Evolutionary conservation across 1,140 invertebrate species (phyloP).

Genomic region (Danaus melanippus): DNA sequence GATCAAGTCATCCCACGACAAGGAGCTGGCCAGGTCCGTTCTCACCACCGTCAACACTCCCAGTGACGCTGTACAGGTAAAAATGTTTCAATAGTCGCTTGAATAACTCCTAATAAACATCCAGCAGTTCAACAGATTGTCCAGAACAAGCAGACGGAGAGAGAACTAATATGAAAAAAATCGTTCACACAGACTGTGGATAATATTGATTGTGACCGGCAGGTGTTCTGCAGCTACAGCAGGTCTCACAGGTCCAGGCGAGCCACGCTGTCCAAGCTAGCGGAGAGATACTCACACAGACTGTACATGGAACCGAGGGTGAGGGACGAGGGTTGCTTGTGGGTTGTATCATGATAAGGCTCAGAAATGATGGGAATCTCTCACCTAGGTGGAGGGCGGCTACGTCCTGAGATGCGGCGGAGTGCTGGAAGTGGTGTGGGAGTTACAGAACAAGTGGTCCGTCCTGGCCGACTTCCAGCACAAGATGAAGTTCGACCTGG

Average conservation of each 20-base stretch:
- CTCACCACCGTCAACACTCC: constrained; percentile 28
- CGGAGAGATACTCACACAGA: constrained; percentile 26
- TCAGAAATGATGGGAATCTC: too few relatives aligned
- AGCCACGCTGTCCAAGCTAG: constrained; percentile 30
- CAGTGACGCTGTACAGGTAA: constrained; percentile 45
- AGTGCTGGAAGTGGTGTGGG: constrained; percentile 42
- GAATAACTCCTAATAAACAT: too few relatives aligned
- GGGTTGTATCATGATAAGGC: too few relatives aligned
- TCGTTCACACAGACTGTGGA: background rate
- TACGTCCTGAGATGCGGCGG: constrained; percentile 43
- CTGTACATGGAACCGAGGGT: constrained; percentile 47
- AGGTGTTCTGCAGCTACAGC: constrained; percentile 42
- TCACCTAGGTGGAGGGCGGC: constrained; percentile 37
- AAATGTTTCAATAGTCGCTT: too few relatives aligned
- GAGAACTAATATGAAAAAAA: too few relatives aligned
- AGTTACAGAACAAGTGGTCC: constrained; percentile 45
- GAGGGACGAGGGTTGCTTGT: background rate
- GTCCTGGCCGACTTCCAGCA: constrained; percentile 43
- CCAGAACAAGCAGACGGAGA: too few relatives aligned
- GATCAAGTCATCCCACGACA: constrained; percentile 33
- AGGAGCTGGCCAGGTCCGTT: constrained; percentile 32
- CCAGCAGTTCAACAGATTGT: too few relatives aligned
- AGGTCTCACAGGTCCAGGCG: constrained; percentile 34
- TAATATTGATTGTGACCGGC: constrained; percentile 3
- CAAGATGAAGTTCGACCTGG: constrained; percentile 45